phyloP scores from a whole-genome alignment of 2,888 invertebrate genomes.

The Mylabris sibirica region DNA sequence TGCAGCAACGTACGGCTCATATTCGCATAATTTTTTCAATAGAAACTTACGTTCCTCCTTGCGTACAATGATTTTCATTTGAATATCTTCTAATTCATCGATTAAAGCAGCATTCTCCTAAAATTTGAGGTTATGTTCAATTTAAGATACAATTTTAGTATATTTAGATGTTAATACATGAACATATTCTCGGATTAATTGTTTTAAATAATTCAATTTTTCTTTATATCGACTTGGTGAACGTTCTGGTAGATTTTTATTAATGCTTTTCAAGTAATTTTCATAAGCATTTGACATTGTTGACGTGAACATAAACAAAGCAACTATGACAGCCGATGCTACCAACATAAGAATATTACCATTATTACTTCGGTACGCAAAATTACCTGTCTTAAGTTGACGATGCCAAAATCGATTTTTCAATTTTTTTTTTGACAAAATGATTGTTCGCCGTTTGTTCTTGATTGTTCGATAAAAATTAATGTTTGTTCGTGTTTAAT shows the following conservation, averaged over 20 bases:
- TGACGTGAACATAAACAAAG: neutral
- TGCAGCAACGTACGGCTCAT: slow-evolving; percentile 63
- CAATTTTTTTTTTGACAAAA: no score
- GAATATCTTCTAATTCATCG: slow-evolving; percentile 86
- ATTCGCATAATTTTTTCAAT: slow-evolving; percentile 76
- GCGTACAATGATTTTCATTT: slow-evolving; percentile 79
- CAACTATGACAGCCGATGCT: neutral
- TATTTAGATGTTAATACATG: slow-evolving; percentile 64
- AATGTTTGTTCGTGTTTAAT: no score
- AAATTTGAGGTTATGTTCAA: slow-evolving; percentile 25
- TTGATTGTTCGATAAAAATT: no score
- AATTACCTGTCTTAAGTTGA: no score
- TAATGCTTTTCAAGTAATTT: slow-evolving; percentile 30
- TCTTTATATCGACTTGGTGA: slow-evolving; percentile 65
- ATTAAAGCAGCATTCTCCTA: slow-evolving; percentile 87
- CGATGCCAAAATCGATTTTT: no score
- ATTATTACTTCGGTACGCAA: no score
- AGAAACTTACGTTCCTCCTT: slow-evolving; percentile 86
- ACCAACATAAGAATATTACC: neutral
- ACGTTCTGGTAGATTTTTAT: slow-evolving; percentile 38
- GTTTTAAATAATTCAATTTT: slow-evolving; percentile 70
- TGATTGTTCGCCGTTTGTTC: no score
- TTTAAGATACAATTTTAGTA: neutral
- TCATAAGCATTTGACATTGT: slow-evolving; percentile 32
- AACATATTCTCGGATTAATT: slow-evolving; percentile 70